phyloP scores from a whole-genome alignment of 1,140 invertebrate genomes.

The Scylla paramamosain region DNA sequence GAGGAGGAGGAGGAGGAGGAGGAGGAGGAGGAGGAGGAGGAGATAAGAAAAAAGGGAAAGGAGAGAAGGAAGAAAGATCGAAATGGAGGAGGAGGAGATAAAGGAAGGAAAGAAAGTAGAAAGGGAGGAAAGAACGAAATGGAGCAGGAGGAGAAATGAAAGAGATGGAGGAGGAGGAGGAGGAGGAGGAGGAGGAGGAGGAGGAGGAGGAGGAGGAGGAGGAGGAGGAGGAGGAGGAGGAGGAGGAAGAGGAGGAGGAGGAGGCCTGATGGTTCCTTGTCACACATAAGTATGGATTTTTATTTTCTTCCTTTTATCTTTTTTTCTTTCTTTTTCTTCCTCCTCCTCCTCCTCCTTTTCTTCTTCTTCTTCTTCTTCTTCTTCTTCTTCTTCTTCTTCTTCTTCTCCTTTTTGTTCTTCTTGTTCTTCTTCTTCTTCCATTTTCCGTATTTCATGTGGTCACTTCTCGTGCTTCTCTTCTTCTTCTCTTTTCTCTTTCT shows the following conservation, averaged over 20 bases:
- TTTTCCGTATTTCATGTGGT: neutral
- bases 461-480: neutral
- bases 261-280: neutral
- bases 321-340: neutral
- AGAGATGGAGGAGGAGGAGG: neutral
- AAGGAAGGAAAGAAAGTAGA: too few species aligned
- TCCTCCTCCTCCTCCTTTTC: neutral
- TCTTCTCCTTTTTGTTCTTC: neutral
- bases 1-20: too few species aligned
- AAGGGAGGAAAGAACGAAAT: too few species aligned
- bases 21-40: too few species aligned
- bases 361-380: neutral
- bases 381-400: neutral
- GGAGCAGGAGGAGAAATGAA: too few species aligned
- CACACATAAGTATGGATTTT: neutral
- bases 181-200: neutral
- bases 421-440: neutral
- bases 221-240: conserved; percentile 8
- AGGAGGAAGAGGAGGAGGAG: neutral
- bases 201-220: neutral
- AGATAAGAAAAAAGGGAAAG: too few species aligned
- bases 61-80: neutral
- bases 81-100: too few species aligned
- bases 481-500: neutral
- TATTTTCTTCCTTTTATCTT: neutral